A percentile compares a stretch with the other conserved stretches of the same genome.
Evolutionary conservation across 1,140 invertebrate genomes (phyloP).

Genomic region (Drosophila sucinea): DNA sequence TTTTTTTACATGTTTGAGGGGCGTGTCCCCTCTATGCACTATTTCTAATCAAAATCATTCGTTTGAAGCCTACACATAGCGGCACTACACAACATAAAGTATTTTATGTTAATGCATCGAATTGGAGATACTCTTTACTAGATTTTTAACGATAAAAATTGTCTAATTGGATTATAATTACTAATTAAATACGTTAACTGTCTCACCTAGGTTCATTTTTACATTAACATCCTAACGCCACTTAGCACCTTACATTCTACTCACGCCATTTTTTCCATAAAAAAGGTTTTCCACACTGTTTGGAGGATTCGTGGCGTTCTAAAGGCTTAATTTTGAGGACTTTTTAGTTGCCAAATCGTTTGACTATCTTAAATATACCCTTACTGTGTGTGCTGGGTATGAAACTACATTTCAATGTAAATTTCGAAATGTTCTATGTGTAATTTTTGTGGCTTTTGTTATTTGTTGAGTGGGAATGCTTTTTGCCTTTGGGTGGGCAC

Average conservation of each 20-base stretch:
- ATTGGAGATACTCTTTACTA: not conserved
- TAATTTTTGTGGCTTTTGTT: conserved; percentile 49
- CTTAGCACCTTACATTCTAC: not conserved
- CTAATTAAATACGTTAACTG: not conserved
- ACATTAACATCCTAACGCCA: not conserved
- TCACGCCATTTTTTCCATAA: not conserved
- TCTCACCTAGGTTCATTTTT: not conserved
- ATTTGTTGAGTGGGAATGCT: conserved; percentile 26
- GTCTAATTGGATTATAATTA: too few species aligned
- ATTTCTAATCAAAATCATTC: conserved; percentile 61
- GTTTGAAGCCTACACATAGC: not conserved
- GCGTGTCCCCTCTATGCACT: conserved; percentile 31
- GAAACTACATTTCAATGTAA: conserved; percentile 69
- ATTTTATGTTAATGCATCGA: not conserved
- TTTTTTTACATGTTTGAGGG: conserved; percentile 29
- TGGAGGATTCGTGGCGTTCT: too few species aligned
- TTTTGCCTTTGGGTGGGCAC: conserved; percentile 42
- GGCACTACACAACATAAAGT: not conserved
- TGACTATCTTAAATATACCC: not conserved
- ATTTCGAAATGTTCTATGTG: conserved; percentile 69
- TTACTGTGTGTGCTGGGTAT: not conserved
- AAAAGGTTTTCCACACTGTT: too few species aligned
- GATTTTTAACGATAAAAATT: too few species aligned
- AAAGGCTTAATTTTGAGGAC: too few species aligned
- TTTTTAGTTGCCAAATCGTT: not conserved